Conservation (phyloP, 2,113 vertebrate genomes). For the Syrmaticus mikado region DNA sequence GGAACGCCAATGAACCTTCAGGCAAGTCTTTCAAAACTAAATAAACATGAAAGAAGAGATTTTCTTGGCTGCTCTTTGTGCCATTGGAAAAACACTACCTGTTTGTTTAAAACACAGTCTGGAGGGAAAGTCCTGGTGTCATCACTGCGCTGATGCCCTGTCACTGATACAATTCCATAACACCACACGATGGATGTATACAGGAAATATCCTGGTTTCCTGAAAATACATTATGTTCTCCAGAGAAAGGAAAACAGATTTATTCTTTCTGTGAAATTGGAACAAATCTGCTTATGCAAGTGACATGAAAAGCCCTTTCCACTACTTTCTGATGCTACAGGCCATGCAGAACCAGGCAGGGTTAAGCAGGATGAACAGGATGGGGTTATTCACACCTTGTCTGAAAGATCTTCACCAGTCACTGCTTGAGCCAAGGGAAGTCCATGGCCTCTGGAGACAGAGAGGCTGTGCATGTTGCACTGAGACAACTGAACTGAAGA, state of each 20-base stretch:
- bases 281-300: neutral
- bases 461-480: neutral
- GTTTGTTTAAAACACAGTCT: neutral
- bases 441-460: neutral
- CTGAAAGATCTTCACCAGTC: neutral
- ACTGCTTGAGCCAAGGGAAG: neutral
- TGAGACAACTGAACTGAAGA: neutral
- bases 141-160: neutral
- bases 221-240: constrained; percentile 40
- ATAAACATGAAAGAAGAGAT: constrained; percentile 35
- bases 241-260: constrained; percentile 30
- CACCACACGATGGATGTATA: neutral
- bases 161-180: neutral
- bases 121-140: neutral
- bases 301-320: constrained; percentile 33
- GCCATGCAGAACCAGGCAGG: neutral
- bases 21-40: constrained; percentile 53
- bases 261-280: constrained; percentile 32
- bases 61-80: neutral
- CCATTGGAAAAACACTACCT: neutral
- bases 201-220: neutral
- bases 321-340: neutral
- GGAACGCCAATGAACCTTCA: constrained; percentile 58
- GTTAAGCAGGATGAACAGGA: neutral
- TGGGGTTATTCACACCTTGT: fast-evolving